Percentiles rank a stretch among this genome's conserved stretches.
These are phyloP conservation scores for Hydractinia symbiolongicarpus DNA, from an alignment of 30 jellyfish, hydroid and myxozoan species.

Conservation along the genomic window DNA sequence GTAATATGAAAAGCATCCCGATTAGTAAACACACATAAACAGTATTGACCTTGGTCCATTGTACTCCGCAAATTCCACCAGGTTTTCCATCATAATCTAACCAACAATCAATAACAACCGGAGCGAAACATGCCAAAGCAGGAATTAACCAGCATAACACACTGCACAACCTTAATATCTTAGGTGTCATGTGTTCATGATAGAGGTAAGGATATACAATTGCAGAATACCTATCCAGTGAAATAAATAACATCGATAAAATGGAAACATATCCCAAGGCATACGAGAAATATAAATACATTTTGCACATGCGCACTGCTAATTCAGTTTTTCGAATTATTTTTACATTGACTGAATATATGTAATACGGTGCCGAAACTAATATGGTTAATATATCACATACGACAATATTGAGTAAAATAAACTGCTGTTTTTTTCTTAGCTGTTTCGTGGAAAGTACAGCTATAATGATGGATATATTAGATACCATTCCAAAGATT, in stretches of 20 bases:
- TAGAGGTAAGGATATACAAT: conserved; percentile 11
- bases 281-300: background rate
- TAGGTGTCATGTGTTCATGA: background rate
- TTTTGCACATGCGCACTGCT: background rate
- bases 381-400: background rate
- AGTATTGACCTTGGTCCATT: conserved; percentile 1
- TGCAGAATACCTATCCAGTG: conserved; percentile 17
- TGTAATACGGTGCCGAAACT: conserved; percentile 10
- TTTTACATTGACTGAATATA: background rate
- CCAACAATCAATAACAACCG: background rate
- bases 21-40: conserved; percentile 1
- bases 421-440: background rate
- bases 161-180: background rate
- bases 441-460: background rate
- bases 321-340: background rate
- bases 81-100: conserved; percentile 17
- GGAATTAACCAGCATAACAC: conserved; percentile 6
- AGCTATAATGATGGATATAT: background rate
- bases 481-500: background rate
- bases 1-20: background rate
- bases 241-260: conserved; percentile 5
- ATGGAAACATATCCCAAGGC: conserved; percentile 2
- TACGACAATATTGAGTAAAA: background rate
- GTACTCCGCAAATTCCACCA: conserved; percentile 20
- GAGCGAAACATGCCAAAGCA: background rate